Evolutionary conservation across 1,140 invertebrate genomes (phyloP).

Genomic region (Cardiocondyla obscurior): DNA sequence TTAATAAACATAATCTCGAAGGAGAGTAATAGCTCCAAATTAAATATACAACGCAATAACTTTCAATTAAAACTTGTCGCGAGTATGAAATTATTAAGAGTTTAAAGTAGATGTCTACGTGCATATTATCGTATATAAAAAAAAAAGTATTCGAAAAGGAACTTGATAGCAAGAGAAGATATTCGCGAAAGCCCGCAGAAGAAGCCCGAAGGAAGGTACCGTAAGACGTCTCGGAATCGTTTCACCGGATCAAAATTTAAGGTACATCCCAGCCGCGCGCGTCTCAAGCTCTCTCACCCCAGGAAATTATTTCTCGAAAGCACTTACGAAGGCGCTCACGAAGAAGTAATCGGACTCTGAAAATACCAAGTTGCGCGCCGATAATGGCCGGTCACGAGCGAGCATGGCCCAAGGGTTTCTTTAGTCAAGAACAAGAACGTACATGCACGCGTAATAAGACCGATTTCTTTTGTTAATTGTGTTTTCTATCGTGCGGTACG

Average conservation of each 20-base stretch:
- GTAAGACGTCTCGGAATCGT: constrained; percentile 62
- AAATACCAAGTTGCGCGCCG: constrained; percentile 67
- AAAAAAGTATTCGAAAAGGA: neutral
- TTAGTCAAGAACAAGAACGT: constrained; percentile 58
- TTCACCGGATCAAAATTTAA: constrained; percentile 70
- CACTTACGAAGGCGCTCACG: constrained; percentile 69
- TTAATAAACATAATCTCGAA: neutral
- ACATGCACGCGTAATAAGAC: constrained; percentile 53
- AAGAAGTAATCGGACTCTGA: constrained; percentile 70
- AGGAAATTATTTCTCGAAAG: constrained; percentile 70
- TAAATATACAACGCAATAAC: too few relatives aligned
- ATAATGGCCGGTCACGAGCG: constrained; percentile 65
- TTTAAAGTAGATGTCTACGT: neutral
- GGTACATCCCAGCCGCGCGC: constrained; percentile 46
- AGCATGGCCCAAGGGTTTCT: constrained; percentile 45
- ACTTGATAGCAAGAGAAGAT: neutral
- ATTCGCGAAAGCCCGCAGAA: constrained; percentile 13
- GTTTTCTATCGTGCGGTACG: constrained; percentile 35
- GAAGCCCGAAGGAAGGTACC: constrained; percentile 49
- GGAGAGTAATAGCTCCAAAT: neutral
- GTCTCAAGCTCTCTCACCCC: constrained; percentile 32
- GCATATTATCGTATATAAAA: too few relatives aligned
- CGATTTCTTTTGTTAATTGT: constrained; percentile 53
- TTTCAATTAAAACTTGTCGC: neutral
- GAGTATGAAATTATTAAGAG: neutral